Evolutionary conservation across 2,888 invertebrate species (phyloP).

Genomic region (Caenorhabditis uteleia): DNA sequence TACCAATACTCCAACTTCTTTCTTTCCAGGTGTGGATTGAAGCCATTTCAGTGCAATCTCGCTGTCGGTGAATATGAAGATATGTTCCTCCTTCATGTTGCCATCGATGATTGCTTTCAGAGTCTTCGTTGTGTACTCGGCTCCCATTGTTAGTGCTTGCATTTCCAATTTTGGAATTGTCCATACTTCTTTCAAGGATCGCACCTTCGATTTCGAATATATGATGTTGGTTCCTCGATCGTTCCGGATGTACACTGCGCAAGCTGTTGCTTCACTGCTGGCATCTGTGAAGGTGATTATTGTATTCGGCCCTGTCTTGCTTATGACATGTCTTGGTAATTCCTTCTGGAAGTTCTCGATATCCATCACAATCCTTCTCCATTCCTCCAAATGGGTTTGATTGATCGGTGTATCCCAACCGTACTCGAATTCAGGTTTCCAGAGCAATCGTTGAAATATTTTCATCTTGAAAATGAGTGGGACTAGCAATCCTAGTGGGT

Average conservation of each 20-base stretch:
- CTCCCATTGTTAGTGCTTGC: neutral
- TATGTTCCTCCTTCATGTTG: neutral
- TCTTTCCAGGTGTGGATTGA: neutral
- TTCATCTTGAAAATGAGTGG: constrained; percentile 54
- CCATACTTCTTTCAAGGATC: neutral
- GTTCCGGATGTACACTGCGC: neutral
- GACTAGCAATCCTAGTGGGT: constrained; percentile 63
- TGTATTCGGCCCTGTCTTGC: neutral
- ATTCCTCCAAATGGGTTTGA: neutral
- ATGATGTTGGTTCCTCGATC: neutral
- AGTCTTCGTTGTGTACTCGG: neutral
- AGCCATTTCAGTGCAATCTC: neutral
- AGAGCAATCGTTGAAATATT: constrained; percentile 59
- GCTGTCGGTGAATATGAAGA: neutral
- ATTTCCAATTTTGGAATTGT: constrained; percentile 2
- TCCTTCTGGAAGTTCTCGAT: neutral
- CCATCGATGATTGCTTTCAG: neutral
- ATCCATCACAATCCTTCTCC: neutral
- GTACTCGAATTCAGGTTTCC: too few relatives aligned
- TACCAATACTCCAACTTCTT: neutral
- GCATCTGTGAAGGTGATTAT: neutral
- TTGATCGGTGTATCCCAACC: constrained; percentile 5
- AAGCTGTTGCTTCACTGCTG: neutral
- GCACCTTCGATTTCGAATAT: neutral
- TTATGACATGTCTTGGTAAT: neutral